A percentile compares a stretch with the other conserved stretches of the same genome.
Evolutionary conservation across 2,888 invertebrate genomes (phyloP).

Genomic region (Eubasilissa splendida): DNA sequence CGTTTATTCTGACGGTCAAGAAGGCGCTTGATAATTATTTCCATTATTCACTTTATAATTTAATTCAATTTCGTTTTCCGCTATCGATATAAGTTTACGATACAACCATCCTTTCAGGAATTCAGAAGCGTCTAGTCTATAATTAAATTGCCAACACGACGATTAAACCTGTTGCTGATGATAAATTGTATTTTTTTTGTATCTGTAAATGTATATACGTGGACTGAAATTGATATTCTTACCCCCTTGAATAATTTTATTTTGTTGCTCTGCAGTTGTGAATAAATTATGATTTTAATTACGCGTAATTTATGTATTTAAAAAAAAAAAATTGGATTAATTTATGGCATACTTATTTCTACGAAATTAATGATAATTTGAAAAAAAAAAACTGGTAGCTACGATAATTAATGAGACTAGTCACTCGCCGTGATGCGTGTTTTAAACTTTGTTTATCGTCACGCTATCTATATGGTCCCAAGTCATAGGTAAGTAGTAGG

Average conservation of each 20-base stretch:
- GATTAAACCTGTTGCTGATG: constrained; percentile 27
- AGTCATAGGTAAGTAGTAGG: too few species aligned
- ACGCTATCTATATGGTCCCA: too few species aligned
- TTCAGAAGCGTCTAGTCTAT: constrained; percentile 37
- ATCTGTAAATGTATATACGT: constrained; percentile 7
- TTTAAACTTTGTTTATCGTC: too few species aligned
- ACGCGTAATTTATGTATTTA: constrained; percentile 5
- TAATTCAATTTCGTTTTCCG: constrained; percentile 47
- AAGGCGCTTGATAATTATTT: constrained; percentile 34
- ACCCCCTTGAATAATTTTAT: constrained; percentile 21
- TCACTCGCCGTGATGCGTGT: too few species aligned
- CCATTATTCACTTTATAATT: constrained; percentile 45
- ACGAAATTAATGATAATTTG: too few species aligned
- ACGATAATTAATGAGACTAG: too few species aligned
- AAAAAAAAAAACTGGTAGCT: too few species aligned
- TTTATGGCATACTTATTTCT: too few species aligned
- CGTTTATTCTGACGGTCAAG: constrained; percentile 8
- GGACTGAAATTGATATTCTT: constrained; percentile 27
- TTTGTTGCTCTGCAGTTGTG: constrained; percentile 15
- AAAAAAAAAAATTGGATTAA: too few species aligned
- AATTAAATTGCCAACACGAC: constrained; percentile 35
- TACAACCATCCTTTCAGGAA: constrained; percentile 31
- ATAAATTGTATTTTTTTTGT: constrained; percentile 33
- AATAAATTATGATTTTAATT: constrained; percentile 12
- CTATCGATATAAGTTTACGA: constrained; percentile 34